Evolutionary conservation across 2,888 invertebrate genomes (phyloP).

Genomic region (Calliopum simillimum): DNA sequence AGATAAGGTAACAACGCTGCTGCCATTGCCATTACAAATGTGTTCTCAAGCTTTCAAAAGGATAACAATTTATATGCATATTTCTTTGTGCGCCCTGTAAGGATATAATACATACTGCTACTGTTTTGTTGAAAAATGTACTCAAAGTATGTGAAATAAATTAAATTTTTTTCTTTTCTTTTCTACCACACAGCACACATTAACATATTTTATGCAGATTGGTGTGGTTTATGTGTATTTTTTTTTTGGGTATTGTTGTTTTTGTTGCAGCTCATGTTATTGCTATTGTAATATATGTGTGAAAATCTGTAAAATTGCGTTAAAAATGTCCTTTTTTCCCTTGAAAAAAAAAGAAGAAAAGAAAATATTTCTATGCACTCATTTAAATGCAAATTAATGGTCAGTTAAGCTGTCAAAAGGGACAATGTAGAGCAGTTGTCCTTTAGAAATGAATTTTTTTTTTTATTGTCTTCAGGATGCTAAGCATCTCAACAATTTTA

Average conservation of each 20-base stretch:
- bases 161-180: background rate
- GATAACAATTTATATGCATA: slow-evolving; percentile 10
- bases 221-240: background rate
- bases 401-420: slow-evolving; percentile 57
- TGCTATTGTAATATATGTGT: slow-evolving; percentile 27
- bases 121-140: background rate
- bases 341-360: too few species aligned
- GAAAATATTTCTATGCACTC: background rate
- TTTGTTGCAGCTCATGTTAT: slow-evolving; percentile 5
- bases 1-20: slow-evolving; percentile 8
- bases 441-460: background rate
- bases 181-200: background rate
- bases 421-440: background rate
- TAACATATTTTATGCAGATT: slow-evolving; percentile 3
- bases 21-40: background rate
- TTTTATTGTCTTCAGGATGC: background rate
- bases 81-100: background rate
- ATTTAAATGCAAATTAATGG: slow-evolving; percentile 60
- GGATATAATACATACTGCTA: background rate
- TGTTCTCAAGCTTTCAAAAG: background rate
- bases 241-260: background rate
- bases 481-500: background rate
- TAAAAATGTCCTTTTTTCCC: slow-evolving; percentile 33
- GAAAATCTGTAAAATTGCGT: slow-evolving; percentile 43
- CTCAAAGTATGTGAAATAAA: too few species aligned